These are phyloP conservation scores for Poicephalus meyeri DNA, from an alignment of 2,113 vertebrate species.

Conservation along the genomic window DNA sequence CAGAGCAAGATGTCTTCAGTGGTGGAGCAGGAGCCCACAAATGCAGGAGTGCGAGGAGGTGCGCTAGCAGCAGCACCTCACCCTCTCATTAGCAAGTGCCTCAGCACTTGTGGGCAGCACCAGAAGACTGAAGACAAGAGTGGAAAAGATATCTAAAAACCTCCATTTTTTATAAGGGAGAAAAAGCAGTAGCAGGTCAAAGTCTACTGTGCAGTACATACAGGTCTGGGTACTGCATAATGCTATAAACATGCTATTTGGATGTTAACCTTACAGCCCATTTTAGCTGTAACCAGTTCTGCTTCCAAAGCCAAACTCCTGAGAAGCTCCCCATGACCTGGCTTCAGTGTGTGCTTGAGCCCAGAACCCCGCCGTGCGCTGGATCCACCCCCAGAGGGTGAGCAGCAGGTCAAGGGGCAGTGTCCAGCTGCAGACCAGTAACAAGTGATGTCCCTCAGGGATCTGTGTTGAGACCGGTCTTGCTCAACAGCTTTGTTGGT, in stretches of 20 bases:
- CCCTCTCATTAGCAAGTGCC: not conserved
- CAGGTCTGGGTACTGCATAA: not conserved
- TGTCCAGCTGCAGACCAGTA: no score
- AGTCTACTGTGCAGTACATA: not conserved
- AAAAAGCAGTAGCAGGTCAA: not conserved
- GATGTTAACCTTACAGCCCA: not conserved
- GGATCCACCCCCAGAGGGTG: not conserved
- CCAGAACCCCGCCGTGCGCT: not conserved
- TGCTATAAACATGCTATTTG: not conserved
- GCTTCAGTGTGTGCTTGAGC: not conserved
- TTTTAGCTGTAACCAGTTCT: not conserved
- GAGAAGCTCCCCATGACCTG: not conserved
- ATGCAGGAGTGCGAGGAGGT: accelerated
- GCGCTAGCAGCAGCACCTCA: not conserved
- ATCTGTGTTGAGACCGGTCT: no score
- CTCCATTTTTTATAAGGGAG: not conserved
- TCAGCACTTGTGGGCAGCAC: not conserved
- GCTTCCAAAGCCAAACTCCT: not conserved
- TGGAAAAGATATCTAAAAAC: not conserved
- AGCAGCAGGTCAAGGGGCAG: not conserved
- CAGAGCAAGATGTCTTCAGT: not conserved
- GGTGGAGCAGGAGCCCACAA: not conserved
- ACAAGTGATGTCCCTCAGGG: no score
- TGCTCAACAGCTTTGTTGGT: no score
- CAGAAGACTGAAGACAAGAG: not conserved